Percentiles rank a stretch among this genome's conserved stretches.
Evolutionary conservation across 2,888 invertebrate species (phyloP).

Genomic region (Drosophila fungiperda): DNA sequence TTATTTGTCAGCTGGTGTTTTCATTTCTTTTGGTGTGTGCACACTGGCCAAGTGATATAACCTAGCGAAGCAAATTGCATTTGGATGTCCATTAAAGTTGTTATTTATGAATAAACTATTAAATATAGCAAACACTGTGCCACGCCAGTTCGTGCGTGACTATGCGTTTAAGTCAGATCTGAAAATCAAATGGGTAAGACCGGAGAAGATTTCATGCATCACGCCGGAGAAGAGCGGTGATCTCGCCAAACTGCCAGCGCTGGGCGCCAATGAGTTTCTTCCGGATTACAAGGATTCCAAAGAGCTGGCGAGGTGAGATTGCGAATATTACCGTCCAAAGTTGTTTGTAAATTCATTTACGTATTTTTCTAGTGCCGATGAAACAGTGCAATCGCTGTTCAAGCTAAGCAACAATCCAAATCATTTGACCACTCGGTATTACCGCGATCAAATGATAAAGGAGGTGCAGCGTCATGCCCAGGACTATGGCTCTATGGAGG

Average conservation of each 20-base stretch:
- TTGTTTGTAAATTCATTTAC: not conserved
- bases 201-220: slow-evolving; percentile 88
- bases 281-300: slow-evolving; percentile 87
- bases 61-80: slow-evolving; percentile 18
- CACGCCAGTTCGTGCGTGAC: slow-evolving; percentile 74
- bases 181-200: slow-evolving; percentile 92
- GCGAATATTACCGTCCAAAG: too few relatives aligned
- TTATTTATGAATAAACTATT: slow-evolving; percentile 74
- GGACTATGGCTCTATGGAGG: slow-evolving; percentile 90
- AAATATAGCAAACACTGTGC: slow-evolving; percentile 47
- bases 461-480: slow-evolving; percentile 89
- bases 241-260: slow-evolving; percentile 86
- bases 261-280: slow-evolving; percentile 86
- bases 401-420: slow-evolving; percentile 89
- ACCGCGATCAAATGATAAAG: slow-evolving; percentile 86
- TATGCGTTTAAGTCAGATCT: slow-evolving; percentile 89
- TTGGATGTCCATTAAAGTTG: slow-evolving; percentile 12
- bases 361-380: slow-evolving; percentile 87
- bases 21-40: slow-evolving; percentile 6
- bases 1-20: slow-evolving; percentile 42
- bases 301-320: slow-evolving; percentile 89
- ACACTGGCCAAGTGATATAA: slow-evolving; percentile 69
- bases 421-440: slow-evolving; percentile 86
- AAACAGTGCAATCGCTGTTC: slow-evolving; percentile 90
- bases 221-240: slow-evolving; percentile 91